Evolutionary conservation across 2,797 vertebrate genomes (phyloP).

Genomic region (Mormyrops attenuatus): DNA sequence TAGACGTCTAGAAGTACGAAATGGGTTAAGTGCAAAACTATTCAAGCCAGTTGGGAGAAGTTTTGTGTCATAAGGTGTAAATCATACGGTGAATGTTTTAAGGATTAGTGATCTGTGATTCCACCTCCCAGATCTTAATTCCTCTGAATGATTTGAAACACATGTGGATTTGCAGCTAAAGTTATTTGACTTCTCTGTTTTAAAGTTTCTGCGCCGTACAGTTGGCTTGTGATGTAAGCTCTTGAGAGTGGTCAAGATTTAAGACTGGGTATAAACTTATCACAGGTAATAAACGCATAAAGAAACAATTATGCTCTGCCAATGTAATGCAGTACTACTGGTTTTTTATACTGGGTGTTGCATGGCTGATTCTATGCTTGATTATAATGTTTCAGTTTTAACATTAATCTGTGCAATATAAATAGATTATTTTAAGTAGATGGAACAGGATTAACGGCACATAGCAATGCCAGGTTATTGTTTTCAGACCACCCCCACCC

Average conservation of each 20-base stretch:
- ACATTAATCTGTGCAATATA: not conserved
- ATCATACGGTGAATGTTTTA: not conserved
- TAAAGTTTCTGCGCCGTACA: not conserved
- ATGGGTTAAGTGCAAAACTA: not conserved
- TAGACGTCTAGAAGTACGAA: not conserved
- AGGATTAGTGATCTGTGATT: constrained; percentile 4
- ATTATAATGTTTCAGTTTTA: not conserved
- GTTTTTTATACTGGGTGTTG: not conserved
- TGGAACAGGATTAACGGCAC: not conserved
- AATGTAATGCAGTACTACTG: not conserved
- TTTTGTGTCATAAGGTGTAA: not conserved
- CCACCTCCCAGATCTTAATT: not conserved
- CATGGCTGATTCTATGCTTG: not conserved
- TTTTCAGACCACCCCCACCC: not conserved
- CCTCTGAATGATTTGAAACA: not conserved
- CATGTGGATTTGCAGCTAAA: not conserved
- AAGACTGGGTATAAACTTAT: not conserved
- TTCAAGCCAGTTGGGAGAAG: not conserved
- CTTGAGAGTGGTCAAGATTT: not conserved
- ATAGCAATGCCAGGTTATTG: not conserved
- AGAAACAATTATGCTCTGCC: not conserved
- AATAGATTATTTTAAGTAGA: not conserved
- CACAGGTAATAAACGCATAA: not conserved
- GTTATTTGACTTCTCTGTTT: not conserved
- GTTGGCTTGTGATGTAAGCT: not conserved